Base-by-base conservation (phyloP, 2,888 invertebrate genomes). In the Panopea generosa region DNA sequence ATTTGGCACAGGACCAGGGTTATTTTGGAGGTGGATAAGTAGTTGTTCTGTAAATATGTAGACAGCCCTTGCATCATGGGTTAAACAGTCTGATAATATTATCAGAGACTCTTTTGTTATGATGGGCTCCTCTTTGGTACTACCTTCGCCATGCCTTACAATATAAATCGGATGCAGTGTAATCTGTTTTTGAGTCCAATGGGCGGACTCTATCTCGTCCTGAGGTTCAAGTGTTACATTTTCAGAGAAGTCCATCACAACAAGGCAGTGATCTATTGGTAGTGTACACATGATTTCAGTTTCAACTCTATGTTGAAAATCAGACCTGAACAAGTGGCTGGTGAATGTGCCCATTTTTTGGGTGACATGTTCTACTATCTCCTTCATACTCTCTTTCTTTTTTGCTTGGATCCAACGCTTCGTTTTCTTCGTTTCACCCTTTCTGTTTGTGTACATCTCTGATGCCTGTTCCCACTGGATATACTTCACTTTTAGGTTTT, bases 101-200 rank as follows among this genome's bases (percentile, higher is more conserved):
- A 62, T 47, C 9, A 74, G 16, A 1, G 63, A 74, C 52, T 75
- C 75, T 43, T 75, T 62, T 52, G 45, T 47, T 20, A 70, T 38
- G 7, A 45, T 27, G 4, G 75, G 75, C 18, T 70, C 43, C n/a
- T 75, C 50, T 22, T 4, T 4, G 18, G 61, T 55, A 29, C 69
- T 70, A 14, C 50, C 50, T 27, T 27, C 3, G 16, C 33, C 55
- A 60, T 69, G 69, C 0, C 65, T n/a, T n/a, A 70, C 60, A 22
- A 65, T 60, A 40, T 38, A 59, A n/a, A 75, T 61, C 14, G 69
- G 69, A 50, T 75, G 69, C 20, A 69, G 24, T 2, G 66, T 75
- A 7, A 75, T 52, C 26, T 65, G 69, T 55, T 70, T 70, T 1
- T 22, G 56, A 16, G 56, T 70, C 60, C 65, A 70, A 33, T 70